Percentiles rank a stretch among this genome's conserved stretches.
phyloP scores from a whole-genome alignment of 2,113 vertebrate genomes.

The Guaruba guarouba region DNA sequence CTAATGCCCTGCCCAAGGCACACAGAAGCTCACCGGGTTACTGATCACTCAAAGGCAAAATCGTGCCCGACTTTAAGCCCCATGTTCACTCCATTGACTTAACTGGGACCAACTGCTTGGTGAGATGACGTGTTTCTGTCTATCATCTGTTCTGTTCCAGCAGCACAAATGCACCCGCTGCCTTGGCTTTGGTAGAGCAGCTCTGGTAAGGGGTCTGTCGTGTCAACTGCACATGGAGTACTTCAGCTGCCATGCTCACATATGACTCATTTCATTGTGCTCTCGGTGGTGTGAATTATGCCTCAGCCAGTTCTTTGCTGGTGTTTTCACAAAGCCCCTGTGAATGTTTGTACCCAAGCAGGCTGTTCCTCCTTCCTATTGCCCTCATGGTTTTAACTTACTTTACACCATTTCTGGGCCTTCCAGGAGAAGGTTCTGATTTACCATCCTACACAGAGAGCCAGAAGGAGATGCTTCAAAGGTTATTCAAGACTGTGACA shows the following conservation, averaged over 20 bases:
- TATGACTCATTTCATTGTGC: accelerated
- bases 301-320: neutral
- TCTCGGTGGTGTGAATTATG: neutral
- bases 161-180: neutral
- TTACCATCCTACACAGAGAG: neutral
- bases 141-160: neutral
- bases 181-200: neutral
- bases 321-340: neutral
- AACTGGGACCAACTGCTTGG: neutral
- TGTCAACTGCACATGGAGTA: neutral
- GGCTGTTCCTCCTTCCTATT: neutral
- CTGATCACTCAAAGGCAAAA: neutral
- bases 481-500: neutral
- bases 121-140: accelerated
- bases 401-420: neutral
- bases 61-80: accelerated
- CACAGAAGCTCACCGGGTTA: neutral
- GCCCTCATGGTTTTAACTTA: neutral
- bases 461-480: neutral
- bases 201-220: neutral
- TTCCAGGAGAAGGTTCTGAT: neutral
- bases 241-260: accelerated
- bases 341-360: neutral
- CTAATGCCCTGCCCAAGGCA: neutral
- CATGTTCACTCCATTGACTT: accelerated